Evolutionary conservation across 1,140 invertebrate species (phyloP).

Genomic region (Drosophila biarmipes): DNA sequence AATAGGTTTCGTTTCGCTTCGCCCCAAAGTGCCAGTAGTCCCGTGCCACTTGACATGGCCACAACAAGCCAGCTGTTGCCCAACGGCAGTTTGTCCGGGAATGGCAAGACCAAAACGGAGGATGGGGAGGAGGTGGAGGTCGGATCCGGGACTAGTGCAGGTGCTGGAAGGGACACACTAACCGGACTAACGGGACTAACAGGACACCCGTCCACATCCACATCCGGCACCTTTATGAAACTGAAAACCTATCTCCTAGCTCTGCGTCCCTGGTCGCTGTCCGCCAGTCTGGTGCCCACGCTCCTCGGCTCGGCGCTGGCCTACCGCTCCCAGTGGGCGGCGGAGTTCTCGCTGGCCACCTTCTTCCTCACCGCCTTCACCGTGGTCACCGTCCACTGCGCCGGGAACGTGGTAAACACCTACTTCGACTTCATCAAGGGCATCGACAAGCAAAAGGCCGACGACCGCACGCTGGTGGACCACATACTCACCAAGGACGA

Average conservation of each 20-base stretch:
- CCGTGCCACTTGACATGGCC: slow-evolving; percentile 60
- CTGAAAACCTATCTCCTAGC: slow-evolving; percentile 94
- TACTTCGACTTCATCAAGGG: slow-evolving; percentile 98
- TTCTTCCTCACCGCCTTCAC: slow-evolving; percentile 93
- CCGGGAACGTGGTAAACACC: slow-evolving; percentile 98
- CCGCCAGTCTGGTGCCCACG: slow-evolving; percentile 95
- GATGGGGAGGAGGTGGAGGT: neutral
- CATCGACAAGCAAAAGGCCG: slow-evolving; percentile 95
- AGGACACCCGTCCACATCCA: slow-evolving; percentile 37
- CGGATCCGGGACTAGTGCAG: slow-evolving; percentile 9
- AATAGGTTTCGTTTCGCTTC: slow-evolving; percentile 19
- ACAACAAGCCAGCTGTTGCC: slow-evolving; percentile 55
- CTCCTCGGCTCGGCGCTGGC: slow-evolving; percentile 92
- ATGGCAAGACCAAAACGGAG: slow-evolving; percentile 4
- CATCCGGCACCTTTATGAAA: slow-evolving; percentile 89
- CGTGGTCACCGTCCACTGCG: slow-evolving; percentile 95
- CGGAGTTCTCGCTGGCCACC: slow-evolving; percentile 91
- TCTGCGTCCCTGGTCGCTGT: slow-evolving; percentile 96
- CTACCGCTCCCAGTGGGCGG: slow-evolving; percentile 89
- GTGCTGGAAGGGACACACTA: slow-evolving; percentile 7
- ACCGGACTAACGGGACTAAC: slow-evolving; percentile 1
- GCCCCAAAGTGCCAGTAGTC: slow-evolving; percentile 40
- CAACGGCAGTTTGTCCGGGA: slow-evolving; percentile 48
- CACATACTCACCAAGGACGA: slow-evolving; percentile 88
- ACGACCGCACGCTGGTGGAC: slow-evolving; percentile 96